Evolutionary conservation across 2,113 vertebrate genomes (phyloP), one percentile per base, ranked within the genome.

Genomic region (Trachemys scripta): DNA sequence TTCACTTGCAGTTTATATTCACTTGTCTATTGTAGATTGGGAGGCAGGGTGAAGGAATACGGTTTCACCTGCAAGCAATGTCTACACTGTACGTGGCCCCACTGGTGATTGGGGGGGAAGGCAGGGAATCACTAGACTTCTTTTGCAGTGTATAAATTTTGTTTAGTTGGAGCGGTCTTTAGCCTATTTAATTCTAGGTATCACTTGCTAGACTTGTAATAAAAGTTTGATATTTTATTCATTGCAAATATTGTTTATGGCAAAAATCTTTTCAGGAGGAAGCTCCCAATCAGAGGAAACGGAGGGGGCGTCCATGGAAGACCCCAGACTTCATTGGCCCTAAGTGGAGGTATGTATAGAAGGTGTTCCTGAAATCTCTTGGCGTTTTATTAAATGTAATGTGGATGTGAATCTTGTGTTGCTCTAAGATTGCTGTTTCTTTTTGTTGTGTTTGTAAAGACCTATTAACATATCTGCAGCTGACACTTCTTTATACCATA

Each of bases 321-420:
- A 76, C 93, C 3, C 35, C 89, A 4, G 91, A 96, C 45, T 4
- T 92, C 3, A 11, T 62, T 20, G 90, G 42, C 65, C 8, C 86
- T 14, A 90, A 76, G 9, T 99, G 99, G 99, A 99, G 97, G 99
- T 99, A 96, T 0, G 99, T 99, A 96, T 0, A 6, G 78, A 93
- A 92, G 57, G 82, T 13, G 1, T 54, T 85, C 29, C 5, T 7
- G 6, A 0, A 82, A 6, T 90, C 17, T 88, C 12, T 35, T 2
- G 0, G 2, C 3, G 19, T 10, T 69, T 29, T 76, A 8, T 35
- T 85, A 19, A 1, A 1, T 51, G 25, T 4, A 2, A 62, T 88
- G 25, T 92, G 49, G 20, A 5, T 1, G 1, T 51, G 2, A 3
- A 1, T 16, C 25, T 19, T 49, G 14, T 51, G 38, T 5, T 49